Evolutionary conservation across 2,888 invertebrate species (phyloP), one percentile per base, ranked within the genome.

Genomic region (Polyploca ridens): DNA sequence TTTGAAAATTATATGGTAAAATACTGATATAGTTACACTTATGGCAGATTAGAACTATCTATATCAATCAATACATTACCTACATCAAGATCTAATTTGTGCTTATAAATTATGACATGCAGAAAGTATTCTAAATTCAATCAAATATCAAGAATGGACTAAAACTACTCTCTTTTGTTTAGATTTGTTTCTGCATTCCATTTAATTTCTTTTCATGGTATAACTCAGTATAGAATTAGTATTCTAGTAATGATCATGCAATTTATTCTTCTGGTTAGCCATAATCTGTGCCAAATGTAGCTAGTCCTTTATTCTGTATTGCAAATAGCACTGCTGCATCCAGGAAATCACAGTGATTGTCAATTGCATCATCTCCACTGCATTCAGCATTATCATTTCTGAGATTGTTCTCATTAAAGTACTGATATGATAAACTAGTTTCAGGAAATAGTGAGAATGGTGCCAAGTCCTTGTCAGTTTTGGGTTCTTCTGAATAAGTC

Each of bases 321-420:
- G 97, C 97, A 77, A 95, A 96, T 58, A 96, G 94, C n/a, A 97
- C 96, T n/a, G 97, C 97, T 62, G 96, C 94, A 88, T 96, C 96
- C 72, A 97, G 87, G 79, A 96, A 96, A 78, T 96, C 96, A 83
- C 87, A 92, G 71, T 93, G 88, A 78, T 80, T 83, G n/a, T 82
- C 83, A 44, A 75, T 74, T 62, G 80, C 79, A 11, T 81, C 80
- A 64, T 82, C 78, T 58, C 72, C 73, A 63, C 82, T 77, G 75
- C 75, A 81, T 19, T 80, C 82, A 70, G 74, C 74, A 67, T 73
- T 77, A 13, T 78, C 74, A 62, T 75, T 74, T 69, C 82, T 83
- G 33, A 77, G 68, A 63, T 75, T 74, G 67, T 78, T 80, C 59
- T 84, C 85, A 69, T 77, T 81, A 68, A 77, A 83, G 75, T 79